Base-by-base conservation (phyloP, 2,797 vertebrate species). In the Enteromius fasciolatus region DNA sequence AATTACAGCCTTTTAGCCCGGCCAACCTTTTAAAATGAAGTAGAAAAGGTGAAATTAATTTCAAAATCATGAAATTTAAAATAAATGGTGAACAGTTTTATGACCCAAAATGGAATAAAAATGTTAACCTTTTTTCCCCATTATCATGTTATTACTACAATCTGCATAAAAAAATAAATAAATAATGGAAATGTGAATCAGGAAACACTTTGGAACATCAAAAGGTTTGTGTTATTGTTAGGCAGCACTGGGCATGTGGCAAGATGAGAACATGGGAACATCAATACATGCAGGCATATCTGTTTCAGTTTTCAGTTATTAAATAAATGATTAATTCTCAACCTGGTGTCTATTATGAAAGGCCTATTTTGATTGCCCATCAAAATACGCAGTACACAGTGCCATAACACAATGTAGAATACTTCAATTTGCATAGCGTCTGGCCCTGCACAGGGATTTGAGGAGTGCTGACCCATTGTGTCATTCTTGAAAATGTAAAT, bases 401-500 rank as follows among this genome's bases (percentile, higher is more conserved):
- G 14, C 23, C 14, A 28, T 20, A 2, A 28, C 67, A 68, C 79
- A 85, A 82, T 82, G 74, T 15, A 20, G 7, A 33, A 68, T 25
- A 15, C 44, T 69, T 74, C 25, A 57, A 77, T 80, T 70, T 83
- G 78, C 85, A 86, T 82, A 84, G 83, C 3, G 74, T 78, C 64
- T 74, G 69, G 76, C 72, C 33, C 76, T 85, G 61, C 82, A 64
- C n/a, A 78, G 78, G 75, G 83, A 80, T 85, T 83, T 84, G 74
- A 79, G 75, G 68, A 70, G 23, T 36, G 84, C 83, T 57, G 64
- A 77, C 28, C 68, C 66, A 81, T 83, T 83, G 83, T 85, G 84
- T 83, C 83, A 79, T 87, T 87, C 90, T 90, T 83, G 48, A 86
- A 82, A 83, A 90, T 91, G 91, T 76, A 85, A 92, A 94, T 92